A percentile compares a stretch with the other conserved stretches of the same genome.
Conservation (phyloP, 2,888 invertebrate genomes). For the Asteroscopus sphinx region DNA sequence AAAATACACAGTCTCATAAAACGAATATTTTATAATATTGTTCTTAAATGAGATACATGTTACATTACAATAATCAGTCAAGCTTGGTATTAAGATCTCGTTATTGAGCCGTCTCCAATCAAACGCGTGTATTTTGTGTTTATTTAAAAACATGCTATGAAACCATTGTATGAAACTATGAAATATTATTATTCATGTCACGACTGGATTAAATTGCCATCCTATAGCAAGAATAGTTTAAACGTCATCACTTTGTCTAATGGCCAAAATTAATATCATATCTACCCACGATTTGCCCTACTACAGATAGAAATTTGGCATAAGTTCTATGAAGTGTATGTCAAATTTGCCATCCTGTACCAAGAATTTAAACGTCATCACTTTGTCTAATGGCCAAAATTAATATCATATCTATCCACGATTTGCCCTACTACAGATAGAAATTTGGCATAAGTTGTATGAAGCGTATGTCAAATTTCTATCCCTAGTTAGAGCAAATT, state of each 20-base stretch:
- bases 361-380: too few species aligned
- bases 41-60: conserved; percentile 85
- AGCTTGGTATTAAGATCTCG: conserved; percentile 78
- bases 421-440: too few species aligned
- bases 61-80: conserved; percentile 83
- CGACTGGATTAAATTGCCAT: conserved; percentile 14
- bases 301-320: too few species aligned
- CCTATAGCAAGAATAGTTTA: conserved; percentile 11
- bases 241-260: conserved; percentile 15
- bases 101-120: conserved; percentile 74
- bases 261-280: too few species aligned
- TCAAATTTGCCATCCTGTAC: too few species aligned
- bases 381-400: too few species aligned
- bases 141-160: conserved; percentile 36
- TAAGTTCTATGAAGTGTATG: too few species aligned
- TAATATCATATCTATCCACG: too few species aligned
- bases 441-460: too few species aligned
- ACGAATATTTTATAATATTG: conserved; percentile 81
- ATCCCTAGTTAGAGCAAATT: too few species aligned
- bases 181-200: conserved; percentile 16
- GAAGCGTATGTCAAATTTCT: too few species aligned
- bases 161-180: conserved; percentile 2
- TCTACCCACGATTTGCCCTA: too few species aligned
- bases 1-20: conserved; percentile 83
- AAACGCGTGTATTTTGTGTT: conserved; percentile 49